phyloP scores from a whole-genome alignment of 1,140 invertebrate species.

The Drosophila busckii region DNA sequence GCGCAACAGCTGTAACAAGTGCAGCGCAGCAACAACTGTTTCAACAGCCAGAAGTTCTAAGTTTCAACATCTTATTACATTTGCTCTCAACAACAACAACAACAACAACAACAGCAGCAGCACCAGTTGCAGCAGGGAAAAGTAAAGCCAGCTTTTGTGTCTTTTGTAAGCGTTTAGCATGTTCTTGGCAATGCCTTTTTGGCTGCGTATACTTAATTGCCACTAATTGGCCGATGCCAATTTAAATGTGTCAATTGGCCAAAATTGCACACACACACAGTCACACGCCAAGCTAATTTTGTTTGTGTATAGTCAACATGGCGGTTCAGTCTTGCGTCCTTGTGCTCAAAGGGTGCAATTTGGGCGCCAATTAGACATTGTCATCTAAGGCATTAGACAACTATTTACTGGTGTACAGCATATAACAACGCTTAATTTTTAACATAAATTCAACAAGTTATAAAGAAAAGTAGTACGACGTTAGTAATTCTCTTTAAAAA shows the following conservation, averaged over 20 bases:
- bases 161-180: neutral
- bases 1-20: slow-evolving; percentile 10
- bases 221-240: slow-evolving; percentile 64
- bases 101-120: slow-evolving; percentile 2
- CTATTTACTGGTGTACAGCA: too few species aligned
- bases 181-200: slow-evolving; percentile 20
- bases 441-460: too few species aligned
- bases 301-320: too few species aligned
- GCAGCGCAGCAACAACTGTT: slow-evolving; percentile 5
- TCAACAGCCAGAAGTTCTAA: slow-evolving; percentile 8
- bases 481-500: too few species aligned
- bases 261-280: slow-evolving; percentile 4
- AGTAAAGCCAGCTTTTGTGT: neutral
- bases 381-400: too few species aligned
- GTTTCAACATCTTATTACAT: slow-evolving; percentile 36
- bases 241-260: slow-evolving; percentile 23
- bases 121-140: slow-evolving; percentile 27
- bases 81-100: slow-evolving; percentile 28
- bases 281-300: too few species aligned
- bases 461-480: too few species aligned
- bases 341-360: too few species aligned
- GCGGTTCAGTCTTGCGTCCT: too few species aligned
- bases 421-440: too few species aligned
- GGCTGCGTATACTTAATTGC: slow-evolving; percentile 42
- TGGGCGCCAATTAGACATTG: too few species aligned